Conservation (phyloP, 1,140 invertebrate genomes). For the Venustaconcha ellipsiformis region DNA sequence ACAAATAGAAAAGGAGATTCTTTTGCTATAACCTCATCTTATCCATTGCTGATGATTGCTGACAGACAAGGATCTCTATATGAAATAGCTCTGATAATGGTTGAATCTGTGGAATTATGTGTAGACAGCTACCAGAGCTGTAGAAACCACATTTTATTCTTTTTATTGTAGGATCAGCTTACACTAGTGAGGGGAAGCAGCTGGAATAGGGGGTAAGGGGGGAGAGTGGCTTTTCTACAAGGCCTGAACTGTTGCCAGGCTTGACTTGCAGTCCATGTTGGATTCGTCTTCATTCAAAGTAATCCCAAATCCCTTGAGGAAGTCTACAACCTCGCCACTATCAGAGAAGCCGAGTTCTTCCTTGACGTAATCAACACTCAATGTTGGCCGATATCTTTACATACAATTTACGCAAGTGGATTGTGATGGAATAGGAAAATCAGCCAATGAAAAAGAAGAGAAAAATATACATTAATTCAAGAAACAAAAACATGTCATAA, state of each 20-base stretch:
- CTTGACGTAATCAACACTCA: slow-evolving; percentile 86
- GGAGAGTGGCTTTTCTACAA: slow-evolving; percentile 18
- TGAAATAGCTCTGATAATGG: no score
- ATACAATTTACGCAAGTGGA: slow-evolving; percentile 32
- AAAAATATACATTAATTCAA: slow-evolving; percentile 72
- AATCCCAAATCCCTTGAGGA: slow-evolving; percentile 85
- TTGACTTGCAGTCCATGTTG: slow-evolving; percentile 85
- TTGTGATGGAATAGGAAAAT: slow-evolving; percentile 30
- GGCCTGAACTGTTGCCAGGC: slow-evolving; percentile 41
- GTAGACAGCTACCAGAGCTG: no score
- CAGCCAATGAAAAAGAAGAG: slow-evolving; percentile 62
- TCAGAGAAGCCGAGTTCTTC: slow-evolving; percentile 89
- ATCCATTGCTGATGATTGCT: no score
- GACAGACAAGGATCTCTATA: no score
- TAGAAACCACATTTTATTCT: no score
- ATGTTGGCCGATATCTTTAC: slow-evolving; percentile 90
- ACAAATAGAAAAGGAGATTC: no score
- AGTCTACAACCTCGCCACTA: slow-evolving; percentile 84
- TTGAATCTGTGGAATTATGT: no score
- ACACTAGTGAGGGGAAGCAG: no score
- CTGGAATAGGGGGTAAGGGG: no score
- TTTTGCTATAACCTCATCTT: no score
- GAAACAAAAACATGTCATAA: slow-evolving; percentile 20
- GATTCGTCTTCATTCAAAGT: slow-evolving; percentile 79
- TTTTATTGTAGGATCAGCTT: no score